These are phyloP conservation scores for Salmo trutta DNA, from an alignment of 2,797 vertebrate genomes.

Conservation along the genomic window DNA sequence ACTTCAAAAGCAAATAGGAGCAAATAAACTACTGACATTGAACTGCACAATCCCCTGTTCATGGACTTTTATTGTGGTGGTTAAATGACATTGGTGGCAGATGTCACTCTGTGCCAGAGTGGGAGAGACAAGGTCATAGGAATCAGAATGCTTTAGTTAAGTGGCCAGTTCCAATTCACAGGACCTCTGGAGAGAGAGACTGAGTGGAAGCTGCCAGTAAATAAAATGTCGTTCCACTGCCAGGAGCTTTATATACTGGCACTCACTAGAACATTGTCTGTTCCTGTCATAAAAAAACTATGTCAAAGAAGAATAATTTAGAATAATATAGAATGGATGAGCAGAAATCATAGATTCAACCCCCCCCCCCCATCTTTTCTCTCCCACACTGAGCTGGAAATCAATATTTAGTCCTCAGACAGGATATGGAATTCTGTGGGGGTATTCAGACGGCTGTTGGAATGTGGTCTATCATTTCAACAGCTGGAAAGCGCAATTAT, in stretches of 20 bases:
- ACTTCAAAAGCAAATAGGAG: too few species aligned
- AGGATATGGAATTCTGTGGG: neutral
- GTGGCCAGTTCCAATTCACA: neutral
- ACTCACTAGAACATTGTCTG: neutral
- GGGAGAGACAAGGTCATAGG: neutral
- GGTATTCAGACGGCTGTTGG: neutral
- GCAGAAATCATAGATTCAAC: neutral
- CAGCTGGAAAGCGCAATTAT: neutral
- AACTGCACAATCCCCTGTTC: neutral
- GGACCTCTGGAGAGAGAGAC: neutral
- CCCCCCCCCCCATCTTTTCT: neutral
- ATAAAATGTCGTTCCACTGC: neutral
- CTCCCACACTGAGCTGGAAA: too few species aligned
- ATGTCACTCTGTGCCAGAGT: neutral
- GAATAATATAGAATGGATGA: neutral
- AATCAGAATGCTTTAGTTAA: neutral
- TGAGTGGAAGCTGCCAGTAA: neutral
- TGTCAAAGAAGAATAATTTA: neutral
- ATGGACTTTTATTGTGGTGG: neutral
- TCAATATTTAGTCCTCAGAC: neutral
- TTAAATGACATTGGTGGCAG: neutral
- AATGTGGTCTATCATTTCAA: slow-evolving; percentile 13
- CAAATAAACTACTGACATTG: too few species aligned
- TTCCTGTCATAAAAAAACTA: neutral
- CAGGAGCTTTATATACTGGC: neutral